These are phyloP conservation scores for Gorsachius magnificus DNA, from an alignment of 2,797 vertebrate species.

Conservation along the genomic window DNA sequence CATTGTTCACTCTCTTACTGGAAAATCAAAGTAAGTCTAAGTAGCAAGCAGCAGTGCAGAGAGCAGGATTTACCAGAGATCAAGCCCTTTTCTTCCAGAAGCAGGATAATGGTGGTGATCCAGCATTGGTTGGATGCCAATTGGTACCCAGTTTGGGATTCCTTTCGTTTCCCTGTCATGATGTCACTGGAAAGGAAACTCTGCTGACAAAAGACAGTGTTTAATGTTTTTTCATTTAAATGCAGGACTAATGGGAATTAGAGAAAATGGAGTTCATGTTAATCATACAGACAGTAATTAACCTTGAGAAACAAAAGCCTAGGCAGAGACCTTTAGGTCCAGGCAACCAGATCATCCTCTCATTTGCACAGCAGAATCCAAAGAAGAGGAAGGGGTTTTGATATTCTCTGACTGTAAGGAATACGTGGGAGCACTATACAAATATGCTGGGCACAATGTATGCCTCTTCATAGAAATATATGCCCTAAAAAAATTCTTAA, in stretches of 20 bases:
- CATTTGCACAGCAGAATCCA: background rate
- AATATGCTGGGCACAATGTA: background rate
- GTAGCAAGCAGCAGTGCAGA: background rate
- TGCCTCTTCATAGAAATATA: background rate
- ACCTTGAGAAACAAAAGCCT: background rate
- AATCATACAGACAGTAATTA: fast-evolving
- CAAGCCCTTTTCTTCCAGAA: background rate
- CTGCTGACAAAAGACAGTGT: background rate
- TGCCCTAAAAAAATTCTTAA: background rate
- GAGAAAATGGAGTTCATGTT: background rate
- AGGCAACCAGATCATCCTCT: background rate
- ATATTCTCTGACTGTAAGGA: background rate
- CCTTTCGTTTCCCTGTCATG: background rate
- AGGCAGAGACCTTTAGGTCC: background rate
- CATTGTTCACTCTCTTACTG: background rate
- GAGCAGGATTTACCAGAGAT: background rate
- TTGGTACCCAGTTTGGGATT: fast-evolving
- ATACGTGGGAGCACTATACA: background rate
- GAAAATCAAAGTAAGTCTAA: background rate
- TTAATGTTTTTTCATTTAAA: background rate
- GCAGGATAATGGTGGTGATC: fast-evolving
- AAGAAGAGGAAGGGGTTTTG: background rate
- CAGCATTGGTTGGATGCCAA: background rate
- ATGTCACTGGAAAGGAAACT: background rate
- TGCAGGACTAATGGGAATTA: background rate